Percentiles rank a stretch among this genome's conserved stretches.
These are phyloP conservation scores for Eptatretus atami DNA, from an alignment of 2,797 vertebrate genomes.

Conservation along the genomic window DNA sequence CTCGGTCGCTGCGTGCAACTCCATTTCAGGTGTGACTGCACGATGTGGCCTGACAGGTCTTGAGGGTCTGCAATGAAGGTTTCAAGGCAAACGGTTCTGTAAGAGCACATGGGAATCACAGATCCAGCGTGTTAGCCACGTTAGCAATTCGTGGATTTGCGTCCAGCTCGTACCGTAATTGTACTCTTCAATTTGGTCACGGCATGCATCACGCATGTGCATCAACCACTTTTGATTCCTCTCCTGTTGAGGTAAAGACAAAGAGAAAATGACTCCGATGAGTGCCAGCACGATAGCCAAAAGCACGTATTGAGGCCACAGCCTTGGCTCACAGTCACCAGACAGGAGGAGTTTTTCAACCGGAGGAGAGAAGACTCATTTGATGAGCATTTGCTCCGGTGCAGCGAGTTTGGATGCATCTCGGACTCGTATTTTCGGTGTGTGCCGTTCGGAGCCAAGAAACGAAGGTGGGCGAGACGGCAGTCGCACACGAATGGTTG, in stretches of 20 bases:
- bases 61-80: no score
- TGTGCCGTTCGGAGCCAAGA: conserved; percentile 33
- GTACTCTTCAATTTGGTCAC: conserved; percentile 86
- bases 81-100: no score
- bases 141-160: conserved; percentile 29
- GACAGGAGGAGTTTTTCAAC: no score
- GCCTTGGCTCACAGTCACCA: neutral
- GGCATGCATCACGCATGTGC: conserved; percentile 53
- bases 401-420: conserved; percentile 26
- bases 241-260: conserved; percentile 69
- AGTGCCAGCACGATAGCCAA: conserved; percentile 58
- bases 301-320: conserved; percentile 50
- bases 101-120: conserved; percentile 12
- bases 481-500: conserved; percentile 43
- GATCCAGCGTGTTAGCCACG: conserved; percentile 14
- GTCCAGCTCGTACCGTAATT: conserved; percentile 84
- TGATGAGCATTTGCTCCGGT: conserved; percentile 3
- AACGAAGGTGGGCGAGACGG: conserved; percentile 23
- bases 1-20: no score
- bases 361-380: no score
- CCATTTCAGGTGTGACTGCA: no score
- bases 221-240: conserved; percentile 69
- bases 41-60: no score
- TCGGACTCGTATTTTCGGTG: conserved; percentile 16
- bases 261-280: conserved; percentile 65